Conservation (phyloP, 2,888 invertebrate genomes). For the Ganaspis brasiliensis region DNA sequence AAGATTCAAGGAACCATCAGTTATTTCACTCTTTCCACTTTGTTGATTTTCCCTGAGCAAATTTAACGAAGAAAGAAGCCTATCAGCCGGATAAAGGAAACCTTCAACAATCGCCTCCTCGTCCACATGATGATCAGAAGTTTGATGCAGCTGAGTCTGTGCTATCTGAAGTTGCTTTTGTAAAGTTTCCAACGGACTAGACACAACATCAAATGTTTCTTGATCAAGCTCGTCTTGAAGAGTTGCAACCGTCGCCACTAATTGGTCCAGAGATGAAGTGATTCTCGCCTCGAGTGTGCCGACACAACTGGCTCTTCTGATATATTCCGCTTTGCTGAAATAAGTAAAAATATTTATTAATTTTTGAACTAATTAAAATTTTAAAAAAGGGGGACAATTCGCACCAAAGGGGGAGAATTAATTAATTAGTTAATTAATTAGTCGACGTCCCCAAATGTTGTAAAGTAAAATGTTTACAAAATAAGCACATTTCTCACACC, state of each 20-base stretch:
- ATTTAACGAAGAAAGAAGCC: slow-evolving; percentile 69
- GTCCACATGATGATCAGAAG: slow-evolving; percentile 69
- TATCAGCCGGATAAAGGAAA: slow-evolving; percentile 75
- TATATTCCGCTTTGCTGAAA: slow-evolving; percentile 67
- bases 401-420: no score
- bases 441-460: no score
- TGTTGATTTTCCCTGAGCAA: slow-evolving; percentile 62
- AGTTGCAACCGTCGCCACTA: slow-evolving; percentile 65
- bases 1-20: slow-evolving; percentile 55
- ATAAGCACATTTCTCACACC: no score
- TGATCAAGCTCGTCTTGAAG: slow-evolving; percentile 69
- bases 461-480: no score
- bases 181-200: slow-evolving; percentile 72
- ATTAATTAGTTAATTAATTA: no score
- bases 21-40: slow-evolving; percentile 48
- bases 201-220: slow-evolving; percentile 64
- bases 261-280: slow-evolving; percentile 65
- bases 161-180: slow-evolving; percentile 73
- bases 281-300: slow-evolving; percentile 63
- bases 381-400: background rate
- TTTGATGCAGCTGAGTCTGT: slow-evolving; percentile 69
- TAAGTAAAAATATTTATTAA: background rate
- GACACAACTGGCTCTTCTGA: slow-evolving; percentile 59
- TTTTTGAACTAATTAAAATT: background rate
- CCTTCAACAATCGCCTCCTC: slow-evolving; percentile 77